phyloP scores from a whole-genome alignment of 2,888 invertebrate genomes.

The Oligia strigilis region DNA sequence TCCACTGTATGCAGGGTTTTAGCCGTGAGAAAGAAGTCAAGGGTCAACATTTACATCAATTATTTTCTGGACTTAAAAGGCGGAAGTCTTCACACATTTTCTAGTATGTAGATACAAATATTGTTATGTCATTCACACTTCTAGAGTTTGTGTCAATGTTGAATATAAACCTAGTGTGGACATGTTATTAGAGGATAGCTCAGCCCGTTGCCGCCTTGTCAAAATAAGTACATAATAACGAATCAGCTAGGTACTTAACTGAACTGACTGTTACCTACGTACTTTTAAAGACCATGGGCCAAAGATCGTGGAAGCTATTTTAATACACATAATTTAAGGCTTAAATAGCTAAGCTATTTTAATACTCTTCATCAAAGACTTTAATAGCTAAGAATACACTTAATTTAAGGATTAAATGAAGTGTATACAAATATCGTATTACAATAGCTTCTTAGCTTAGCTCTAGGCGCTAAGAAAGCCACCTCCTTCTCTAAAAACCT shows the following conservation, averaged over 20 bases:
- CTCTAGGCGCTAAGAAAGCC: too few species aligned
- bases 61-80: conserved; percentile 41
- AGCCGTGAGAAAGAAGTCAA: conserved; percentile 51
- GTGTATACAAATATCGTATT: too few species aligned
- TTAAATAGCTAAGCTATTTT: too few species aligned
- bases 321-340: too few species aligned
- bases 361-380: too few species aligned
- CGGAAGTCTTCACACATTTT: conserved; percentile 34
- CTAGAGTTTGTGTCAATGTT: conserved; percentile 1
- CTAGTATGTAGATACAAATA: conserved; percentile 15
- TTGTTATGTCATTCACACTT: not conserved
- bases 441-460: too few species aligned
- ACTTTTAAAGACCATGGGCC: too few species aligned
- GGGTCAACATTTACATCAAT: conserved; percentile 50
- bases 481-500: too few species aligned
- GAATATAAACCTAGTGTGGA: not conserved
- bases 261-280: not conserved
- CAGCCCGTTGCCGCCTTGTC: not conserved
- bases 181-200: not conserved
- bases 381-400: not conserved
- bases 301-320: not conserved
- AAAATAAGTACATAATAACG: not conserved
- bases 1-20: not conserved
- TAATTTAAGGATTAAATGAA: too few species aligned
- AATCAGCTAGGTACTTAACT: not conserved